Evolutionary conservation across 2,113 vertebrate species (phyloP).

Genomic region (Mobula hypostoma): DNA sequence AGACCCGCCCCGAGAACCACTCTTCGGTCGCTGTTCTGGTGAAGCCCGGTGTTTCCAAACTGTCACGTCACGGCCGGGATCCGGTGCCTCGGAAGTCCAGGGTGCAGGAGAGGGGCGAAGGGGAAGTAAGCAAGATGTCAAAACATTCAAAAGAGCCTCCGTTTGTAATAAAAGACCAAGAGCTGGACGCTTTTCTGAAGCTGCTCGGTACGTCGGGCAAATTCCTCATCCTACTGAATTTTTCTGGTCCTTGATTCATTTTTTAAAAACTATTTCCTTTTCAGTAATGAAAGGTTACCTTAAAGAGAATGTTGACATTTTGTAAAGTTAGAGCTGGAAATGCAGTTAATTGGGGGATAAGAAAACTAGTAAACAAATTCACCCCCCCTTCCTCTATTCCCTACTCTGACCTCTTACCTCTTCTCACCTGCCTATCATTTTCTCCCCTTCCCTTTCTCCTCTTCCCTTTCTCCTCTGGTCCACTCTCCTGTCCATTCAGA

Average conservation of each 20-base stretch:
- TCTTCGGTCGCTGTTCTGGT: constrained; percentile 39
- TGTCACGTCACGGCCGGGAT: constrained; percentile 30
- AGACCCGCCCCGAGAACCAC: constrained; percentile 35
- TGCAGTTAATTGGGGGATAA: background rate
- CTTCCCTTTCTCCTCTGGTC: no score
- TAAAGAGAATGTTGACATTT: background rate
- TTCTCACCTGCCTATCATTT: no score
- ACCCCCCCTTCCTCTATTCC: no score
- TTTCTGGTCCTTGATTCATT: background rate
- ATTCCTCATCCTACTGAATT: background rate
- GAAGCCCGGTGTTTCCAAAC: constrained; percentile 40
- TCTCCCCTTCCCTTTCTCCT: no score
- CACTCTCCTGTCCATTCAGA: no score
- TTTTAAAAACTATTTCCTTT: background rate
- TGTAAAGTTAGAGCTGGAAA: background rate
- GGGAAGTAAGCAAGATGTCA: background rate
- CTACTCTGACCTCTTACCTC: no score
- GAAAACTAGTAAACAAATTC: no score
- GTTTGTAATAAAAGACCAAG: constrained; percentile 39
- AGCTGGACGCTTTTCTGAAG: constrained; percentile 47
- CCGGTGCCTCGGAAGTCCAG: constrained; percentile 38
- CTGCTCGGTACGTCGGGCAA: constrained; percentile 48
- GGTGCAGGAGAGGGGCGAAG: constrained; percentile 40
- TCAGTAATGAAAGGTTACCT: background rate
- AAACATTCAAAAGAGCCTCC: background rate